Evolutionary conservation across 1,140 invertebrate species (phyloP).

Genomic region (Ceratitis capitata): DNA sequence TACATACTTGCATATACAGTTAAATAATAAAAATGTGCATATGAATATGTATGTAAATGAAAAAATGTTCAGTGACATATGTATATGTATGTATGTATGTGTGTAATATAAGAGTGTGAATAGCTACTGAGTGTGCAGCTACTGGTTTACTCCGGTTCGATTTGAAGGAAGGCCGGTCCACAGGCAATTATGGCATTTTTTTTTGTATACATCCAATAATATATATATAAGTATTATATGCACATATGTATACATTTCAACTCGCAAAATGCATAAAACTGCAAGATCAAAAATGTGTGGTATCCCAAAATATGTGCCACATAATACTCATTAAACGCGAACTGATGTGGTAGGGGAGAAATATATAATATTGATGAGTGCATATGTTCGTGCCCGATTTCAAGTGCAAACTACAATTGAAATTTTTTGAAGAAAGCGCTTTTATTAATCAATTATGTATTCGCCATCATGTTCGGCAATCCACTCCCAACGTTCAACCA

Average conservation of each 20-base stretch:
- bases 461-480: too few relatives aligned
- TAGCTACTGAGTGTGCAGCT: neutral
- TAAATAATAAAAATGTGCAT: neutral
- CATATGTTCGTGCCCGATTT: neutral
- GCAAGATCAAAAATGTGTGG: neutral
- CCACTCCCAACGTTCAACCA: too few relatives aligned
- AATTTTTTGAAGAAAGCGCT: neutral
- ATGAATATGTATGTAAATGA: neutral
- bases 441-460: neutral
- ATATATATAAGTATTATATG: neutral
- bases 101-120: neutral
- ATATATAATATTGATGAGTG: neutral
- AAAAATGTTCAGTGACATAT: neutral
- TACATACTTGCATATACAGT: neutral
- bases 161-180: slow-evolving; percentile 10
- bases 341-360: neutral
- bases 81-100: neutral
- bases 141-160: slow-evolving; percentile 9
- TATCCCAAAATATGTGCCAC: neutral
- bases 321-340: neutral
- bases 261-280: neutral
- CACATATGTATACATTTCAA: neutral
- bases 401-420: neutral
- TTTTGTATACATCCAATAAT: neutral
- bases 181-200: neutral